phyloP scores from a whole-genome alignment of 2,888 invertebrate species.

The Zootermopsis nevadensis region DNA sequence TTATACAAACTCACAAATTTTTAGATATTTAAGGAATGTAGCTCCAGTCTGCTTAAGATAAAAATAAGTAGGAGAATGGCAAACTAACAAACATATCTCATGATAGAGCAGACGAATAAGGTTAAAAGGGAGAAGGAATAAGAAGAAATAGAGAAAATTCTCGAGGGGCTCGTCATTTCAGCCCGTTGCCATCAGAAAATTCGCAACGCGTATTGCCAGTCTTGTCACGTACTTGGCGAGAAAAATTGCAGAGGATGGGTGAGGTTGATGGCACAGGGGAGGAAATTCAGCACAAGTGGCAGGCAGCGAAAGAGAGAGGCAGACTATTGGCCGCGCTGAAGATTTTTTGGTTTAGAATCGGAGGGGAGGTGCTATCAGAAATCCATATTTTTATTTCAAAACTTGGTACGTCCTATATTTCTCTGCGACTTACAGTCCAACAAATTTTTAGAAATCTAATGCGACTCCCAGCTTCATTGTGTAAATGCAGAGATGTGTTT shows the following conservation, averaged over 20 bases:
- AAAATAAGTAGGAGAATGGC: neutral
- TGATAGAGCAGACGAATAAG: slow-evolving; percentile 34
- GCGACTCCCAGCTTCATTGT: too few species aligned
- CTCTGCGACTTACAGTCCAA: too few species aligned
- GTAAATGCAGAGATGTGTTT: too few species aligned
- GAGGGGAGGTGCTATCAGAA: neutral
- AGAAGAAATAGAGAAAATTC: slow-evolving; percentile 48
- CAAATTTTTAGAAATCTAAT: too few species aligned
- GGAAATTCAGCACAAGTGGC: slow-evolving; percentile 30
- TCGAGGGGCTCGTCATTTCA: slow-evolving; percentile 49
- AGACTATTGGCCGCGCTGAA: slow-evolving; percentile 25
- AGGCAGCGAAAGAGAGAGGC: neutral
- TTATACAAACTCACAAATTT: too few species aligned
- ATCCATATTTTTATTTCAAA: neutral
- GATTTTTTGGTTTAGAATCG: neutral
- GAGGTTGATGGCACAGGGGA: slow-evolving; percentile 34
- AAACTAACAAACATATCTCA: slow-evolving; percentile 38
- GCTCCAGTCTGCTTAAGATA: neutral
- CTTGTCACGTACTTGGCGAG: slow-evolving; percentile 50
- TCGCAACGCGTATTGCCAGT: slow-evolving; percentile 49
- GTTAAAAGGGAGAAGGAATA: slow-evolving; percentile 37
- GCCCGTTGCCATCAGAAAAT: slow-evolving; percentile 49
- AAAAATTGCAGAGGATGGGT: slow-evolving; percentile 50
- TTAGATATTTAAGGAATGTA: too few species aligned
- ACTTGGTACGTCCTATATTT: too few species aligned